These are phyloP conservation scores for Papilio gigon DNA, from an alignment of 2,888 invertebrate genomes.

Conservation along the genomic window DNA sequence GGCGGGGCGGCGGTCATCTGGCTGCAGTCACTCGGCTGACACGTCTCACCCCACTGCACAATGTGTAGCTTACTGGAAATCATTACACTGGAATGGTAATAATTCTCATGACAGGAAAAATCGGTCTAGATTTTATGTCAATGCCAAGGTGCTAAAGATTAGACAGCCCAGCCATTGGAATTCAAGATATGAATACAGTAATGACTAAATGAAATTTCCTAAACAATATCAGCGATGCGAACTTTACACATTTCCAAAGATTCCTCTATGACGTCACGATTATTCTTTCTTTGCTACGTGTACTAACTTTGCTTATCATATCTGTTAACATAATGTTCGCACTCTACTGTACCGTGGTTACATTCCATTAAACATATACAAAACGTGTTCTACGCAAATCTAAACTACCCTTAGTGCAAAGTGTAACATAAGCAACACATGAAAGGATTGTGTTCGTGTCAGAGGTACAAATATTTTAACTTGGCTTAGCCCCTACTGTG, in stretches of 20 bases:
- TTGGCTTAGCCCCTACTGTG: conserved; percentile 28
- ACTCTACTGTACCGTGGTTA: too few species aligned
- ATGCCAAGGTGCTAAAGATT: not conserved
- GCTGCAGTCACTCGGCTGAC: not conserved
- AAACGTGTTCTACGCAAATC: too few species aligned
- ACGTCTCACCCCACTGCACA: not conserved
- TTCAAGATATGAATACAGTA: too few species aligned
- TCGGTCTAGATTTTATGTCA: not conserved
- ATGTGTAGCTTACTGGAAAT: conserved; percentile 1
- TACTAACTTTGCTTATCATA: not conserved
- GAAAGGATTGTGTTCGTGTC: conserved; percentile 21
- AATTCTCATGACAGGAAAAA: not conserved
- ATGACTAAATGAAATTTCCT: too few species aligned
- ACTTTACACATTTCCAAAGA: conserved; percentile 11
- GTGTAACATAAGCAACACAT: not conserved
- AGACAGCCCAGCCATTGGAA: too few species aligned
- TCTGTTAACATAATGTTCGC: not conserved
- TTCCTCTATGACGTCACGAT: conserved; percentile 1
- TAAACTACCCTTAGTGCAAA: not conserved
- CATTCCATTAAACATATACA: not conserved
- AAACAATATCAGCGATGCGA: conserved; percentile 3
- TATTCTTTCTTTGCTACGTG: not conserved
- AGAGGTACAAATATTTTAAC: conserved; percentile 30
- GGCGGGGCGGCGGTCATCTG: conserved; percentile 42
- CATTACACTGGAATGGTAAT: not conserved